Percentiles rank a stretch among this genome's conserved stretches.
Conservation (phyloP, 2,113 vertebrate species). For the Xiphophorus hellerii region DNA sequence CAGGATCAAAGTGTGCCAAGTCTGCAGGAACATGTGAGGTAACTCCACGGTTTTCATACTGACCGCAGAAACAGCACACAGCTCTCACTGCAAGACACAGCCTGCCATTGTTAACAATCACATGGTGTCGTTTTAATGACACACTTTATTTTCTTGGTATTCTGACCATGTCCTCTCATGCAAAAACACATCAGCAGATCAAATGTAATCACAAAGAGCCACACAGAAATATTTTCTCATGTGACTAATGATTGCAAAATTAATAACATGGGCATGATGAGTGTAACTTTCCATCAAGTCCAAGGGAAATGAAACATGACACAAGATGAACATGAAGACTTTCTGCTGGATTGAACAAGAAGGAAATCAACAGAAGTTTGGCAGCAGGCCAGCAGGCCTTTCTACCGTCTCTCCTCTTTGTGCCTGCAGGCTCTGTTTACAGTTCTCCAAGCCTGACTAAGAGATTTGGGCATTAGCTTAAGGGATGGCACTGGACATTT, state of each 20-base stretch:
- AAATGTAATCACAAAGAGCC: neutral
- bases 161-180: neutral
- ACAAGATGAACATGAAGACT: neutral
- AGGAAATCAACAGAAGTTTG: no score
- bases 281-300: neutral
- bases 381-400: no score
- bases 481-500: constrained; percentile 38
- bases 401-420: neutral
- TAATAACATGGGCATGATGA: neutral
- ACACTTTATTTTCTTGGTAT: neutral
- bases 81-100: neutral
- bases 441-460: constrained; percentile 47
- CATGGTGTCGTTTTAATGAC: neutral
- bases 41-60: neutral
- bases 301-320: neutral
- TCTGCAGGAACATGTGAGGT: neutral
- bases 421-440: constrained; percentile 28
- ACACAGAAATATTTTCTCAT: neutral
- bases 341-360: no score
- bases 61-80: neutral
- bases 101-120: neutral
- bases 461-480: constrained; percentile 2
- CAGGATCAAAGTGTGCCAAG: neutral
- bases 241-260: neutral
- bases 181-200: neutral